These are phyloP conservation scores for Loxodonta africana DNA, from an alignment of 2,113 vertebrate genomes.

Conservation along the genomic window DNA sequence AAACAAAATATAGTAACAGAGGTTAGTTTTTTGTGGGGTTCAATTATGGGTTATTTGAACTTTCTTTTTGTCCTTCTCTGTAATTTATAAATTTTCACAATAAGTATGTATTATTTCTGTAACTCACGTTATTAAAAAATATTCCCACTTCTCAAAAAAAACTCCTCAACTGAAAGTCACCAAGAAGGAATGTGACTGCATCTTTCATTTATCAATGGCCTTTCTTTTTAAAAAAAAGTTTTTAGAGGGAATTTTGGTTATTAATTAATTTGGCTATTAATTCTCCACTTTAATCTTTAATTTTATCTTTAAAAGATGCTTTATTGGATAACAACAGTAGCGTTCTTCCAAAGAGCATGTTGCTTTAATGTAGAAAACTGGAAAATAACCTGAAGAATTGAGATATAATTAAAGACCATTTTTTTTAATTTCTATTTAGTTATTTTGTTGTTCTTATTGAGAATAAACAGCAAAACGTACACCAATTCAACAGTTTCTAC, in stretches of 20 bases:
- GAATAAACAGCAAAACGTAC: no score
- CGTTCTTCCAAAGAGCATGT: neutral
- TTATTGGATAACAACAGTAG: neutral
- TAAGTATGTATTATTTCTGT: neutral
- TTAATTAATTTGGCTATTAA: slow-evolving; percentile 53
- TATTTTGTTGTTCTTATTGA: neutral
- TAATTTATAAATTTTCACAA: slow-evolving; percentile 44
- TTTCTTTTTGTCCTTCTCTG: slow-evolving; percentile 50
- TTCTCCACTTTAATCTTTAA: slow-evolving; percentile 17
- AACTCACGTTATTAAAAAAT: neutral
- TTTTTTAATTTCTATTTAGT: neutral
- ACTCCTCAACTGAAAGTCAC: neutral
- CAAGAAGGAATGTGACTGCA: neutral
- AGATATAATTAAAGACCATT: slow-evolving; percentile 2
- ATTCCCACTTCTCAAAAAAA: neutral
- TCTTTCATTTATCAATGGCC: neutral
- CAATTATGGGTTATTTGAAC: slow-evolving; percentile 46
- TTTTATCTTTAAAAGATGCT: neutral
- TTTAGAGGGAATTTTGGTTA: neutral
- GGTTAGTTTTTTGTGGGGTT: neutral
- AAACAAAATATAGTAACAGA: slow-evolving; percentile 22
- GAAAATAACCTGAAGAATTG: neutral
- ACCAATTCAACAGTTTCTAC: no score
- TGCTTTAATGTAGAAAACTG: slow-evolving; percentile 22
- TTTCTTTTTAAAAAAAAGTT: slow-evolving; percentile 4